Evolutionary conservation across 2,888 invertebrate species (phyloP), one percentile per base, ranked within the genome.

Genomic region (Clepsis dumicolana): DNA sequence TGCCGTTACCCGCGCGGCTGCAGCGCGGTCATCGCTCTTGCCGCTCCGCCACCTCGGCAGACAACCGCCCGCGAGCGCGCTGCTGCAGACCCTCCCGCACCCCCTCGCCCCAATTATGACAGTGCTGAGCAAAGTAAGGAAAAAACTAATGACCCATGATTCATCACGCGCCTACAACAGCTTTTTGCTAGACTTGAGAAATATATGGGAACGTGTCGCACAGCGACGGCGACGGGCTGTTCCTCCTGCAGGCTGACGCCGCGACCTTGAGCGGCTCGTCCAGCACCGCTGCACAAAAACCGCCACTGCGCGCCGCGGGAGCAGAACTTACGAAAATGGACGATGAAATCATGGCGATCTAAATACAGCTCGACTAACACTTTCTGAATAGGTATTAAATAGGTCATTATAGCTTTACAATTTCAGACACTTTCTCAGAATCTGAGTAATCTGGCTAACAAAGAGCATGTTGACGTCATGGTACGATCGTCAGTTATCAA

Each of bases 1-100:
- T 86, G 84, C 90, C 90, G 91, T 89, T 89, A 89, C 73, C 73
- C 74, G 72, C 76, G 72, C 74, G 44, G 77, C 75, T 75, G 79
- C 77, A 74, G 65, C 64, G 78, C 87, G 91, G 91, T 91, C 92
- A 91, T 81, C 84, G 91, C 87, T 86, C 92, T 87, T 85, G 80
- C 85, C 88, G 90, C 85, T 88, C 79, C 85, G 85, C 83, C 86
- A 85, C 85, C 86, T 72, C 75, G 71, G 78, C 80, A 77, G 74
- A 75, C 76, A 67, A 69, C 72, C 70, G 48, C 73, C 72, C 71
- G 21, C 48, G 18, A 8, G 21, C 73, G 75, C 63, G 72, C 64
- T 70, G 64, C 59, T 70, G 64, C 59, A 62, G 64, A 41, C 65
- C 64, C 61, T 70, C 71, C 65, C 64, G 61, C 29, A 57, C 64